Conservation (phyloP, 2,888 invertebrate genomes). For the Cinara cedri region DNA sequence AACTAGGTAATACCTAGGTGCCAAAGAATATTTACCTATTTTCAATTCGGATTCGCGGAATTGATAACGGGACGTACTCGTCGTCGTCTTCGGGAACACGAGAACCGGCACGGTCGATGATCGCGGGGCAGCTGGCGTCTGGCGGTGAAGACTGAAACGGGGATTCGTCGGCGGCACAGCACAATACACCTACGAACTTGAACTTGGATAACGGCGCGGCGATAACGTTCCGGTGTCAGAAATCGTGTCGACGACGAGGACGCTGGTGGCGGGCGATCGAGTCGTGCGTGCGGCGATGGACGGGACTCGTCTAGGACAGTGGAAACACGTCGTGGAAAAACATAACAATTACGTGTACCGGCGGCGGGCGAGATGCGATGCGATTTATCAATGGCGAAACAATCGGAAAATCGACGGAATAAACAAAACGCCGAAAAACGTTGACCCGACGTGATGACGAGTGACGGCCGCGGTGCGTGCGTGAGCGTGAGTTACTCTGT, state of each 20-base stretch:
- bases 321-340: background rate
- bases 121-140: no score
- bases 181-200: slow-evolving; percentile 24
- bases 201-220: slow-evolving; percentile 16
- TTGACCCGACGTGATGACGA: slow-evolving; percentile 46
- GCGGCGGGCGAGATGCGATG: background rate
- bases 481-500: background rate
- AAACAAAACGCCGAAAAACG: slow-evolving; percentile 51
- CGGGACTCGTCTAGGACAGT: background rate
- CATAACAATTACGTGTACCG: background rate
- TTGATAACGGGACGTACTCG: background rate
- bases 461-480: background rate
- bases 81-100: background rate
- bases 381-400: background rate
- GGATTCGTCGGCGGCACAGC: background rate
- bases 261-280: background rate
- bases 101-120: background rate
- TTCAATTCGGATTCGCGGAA: background rate
- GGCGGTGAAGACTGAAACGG: background rate
- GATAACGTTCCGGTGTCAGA: background rate
- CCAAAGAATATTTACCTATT: background rate
- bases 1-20: no score
- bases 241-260: background rate
- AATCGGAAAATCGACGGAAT: slow-evolving; percentile 15
- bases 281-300: background rate